Base-by-base conservation (phyloP, 2,113 vertebrate species). In the Scytalopus superciliaris region DNA sequence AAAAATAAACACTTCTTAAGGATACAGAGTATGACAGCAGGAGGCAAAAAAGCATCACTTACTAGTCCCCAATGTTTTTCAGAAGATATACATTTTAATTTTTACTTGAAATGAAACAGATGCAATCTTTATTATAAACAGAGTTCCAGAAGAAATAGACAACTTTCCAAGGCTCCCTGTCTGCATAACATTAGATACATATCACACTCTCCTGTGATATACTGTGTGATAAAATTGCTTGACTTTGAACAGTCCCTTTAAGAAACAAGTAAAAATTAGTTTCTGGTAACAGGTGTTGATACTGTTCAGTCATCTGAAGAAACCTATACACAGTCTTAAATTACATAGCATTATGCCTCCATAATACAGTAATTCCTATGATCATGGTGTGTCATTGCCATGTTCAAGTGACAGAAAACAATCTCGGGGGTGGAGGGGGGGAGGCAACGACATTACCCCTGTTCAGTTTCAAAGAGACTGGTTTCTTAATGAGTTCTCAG, bases 151-250 rank as follows among this genome's bases (percentile, higher is more conserved):
- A 89, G 45, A 88, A 83, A 56, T 1, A 18, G 11, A 68, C 39
- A 15, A 31, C 7, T 57, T 72, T 19, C 25, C 35, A 40, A 77
- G 22, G 12, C 12, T 60, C 11, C 14, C 25, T 39, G 9, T 17
- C n/a, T 84, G 42, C 39, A 16, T 35, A 80, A 52, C 10, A 33
- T 64, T 42, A 80, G 39, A 49, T 76, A 76, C 6, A 33, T 7
- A 60, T 2, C 10, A 64, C 2, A 1, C 14, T 89, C 10, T 86
- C n/a, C 12, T 74, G 12, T 0, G 0, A 77, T 37, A 86, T 11
- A 75, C 18, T 40, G 50, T 22, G 12, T 27, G 52, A 42, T 63
- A 40, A 80, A 70, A 33, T 19, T 84, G 75, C 7, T 55, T 49
- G 39, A 82, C 12, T 75, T 52, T 19, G 19, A 73, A 76, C 63